Percentiles rank a stretch among this genome's conserved stretches.
Conservation (phyloP, 2,113 vertebrate genomes). For the Channa maculata region DNA sequence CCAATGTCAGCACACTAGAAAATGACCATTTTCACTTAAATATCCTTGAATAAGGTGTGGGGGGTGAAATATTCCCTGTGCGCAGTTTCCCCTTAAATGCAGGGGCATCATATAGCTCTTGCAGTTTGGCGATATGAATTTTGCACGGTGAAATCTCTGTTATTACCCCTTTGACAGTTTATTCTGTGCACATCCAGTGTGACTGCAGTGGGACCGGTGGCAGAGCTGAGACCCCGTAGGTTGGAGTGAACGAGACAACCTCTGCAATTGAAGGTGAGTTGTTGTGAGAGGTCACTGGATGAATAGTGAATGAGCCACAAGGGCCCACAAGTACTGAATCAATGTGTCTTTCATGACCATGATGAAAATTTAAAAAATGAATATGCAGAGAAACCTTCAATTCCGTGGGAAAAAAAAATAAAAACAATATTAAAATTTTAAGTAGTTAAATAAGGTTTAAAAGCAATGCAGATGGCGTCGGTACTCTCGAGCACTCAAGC, state of each 20-base stretch:
- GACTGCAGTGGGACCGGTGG: conserved; percentile 50
- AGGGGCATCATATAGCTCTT: conserved; percentile 62
- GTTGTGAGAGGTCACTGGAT: conserved; percentile 67
- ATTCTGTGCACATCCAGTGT: conserved; percentile 60
- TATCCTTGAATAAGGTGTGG: conserved; percentile 61
- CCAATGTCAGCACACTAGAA: conserved; percentile 13
- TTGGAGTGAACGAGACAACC: conserved; percentile 52
- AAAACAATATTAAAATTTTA: conserved; percentile 14
- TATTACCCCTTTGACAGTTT: conserved; percentile 66
- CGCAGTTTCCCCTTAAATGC: conserved; percentile 42
- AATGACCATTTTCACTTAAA: conserved; percentile 52
- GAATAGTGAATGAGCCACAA: conserved; percentile 66
- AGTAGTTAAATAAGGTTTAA: conserved; percentile 39
- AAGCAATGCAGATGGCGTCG: conserved; percentile 43
- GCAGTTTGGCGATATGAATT: conserved; percentile 60
- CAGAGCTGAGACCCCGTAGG: conserved; percentile 57
- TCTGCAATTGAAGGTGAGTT: conserved; percentile 59
- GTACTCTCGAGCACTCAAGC: conserved; percentile 32
- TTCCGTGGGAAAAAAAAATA: background rate
- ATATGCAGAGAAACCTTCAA: conserved; percentile 40
- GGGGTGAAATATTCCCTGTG: conserved; percentile 63
- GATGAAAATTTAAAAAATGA: conserved; percentile 47
- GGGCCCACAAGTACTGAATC: conserved; percentile 54
- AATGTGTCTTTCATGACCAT: conserved; percentile 27
- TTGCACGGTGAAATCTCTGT: conserved; percentile 66